Percentiles rank a stretch among this genome's conserved stretches.
Evolutionary conservation across 2,113 vertebrate genomes (phyloP).

Genomic region (Pelvicachromis taeniatus): DNA sequence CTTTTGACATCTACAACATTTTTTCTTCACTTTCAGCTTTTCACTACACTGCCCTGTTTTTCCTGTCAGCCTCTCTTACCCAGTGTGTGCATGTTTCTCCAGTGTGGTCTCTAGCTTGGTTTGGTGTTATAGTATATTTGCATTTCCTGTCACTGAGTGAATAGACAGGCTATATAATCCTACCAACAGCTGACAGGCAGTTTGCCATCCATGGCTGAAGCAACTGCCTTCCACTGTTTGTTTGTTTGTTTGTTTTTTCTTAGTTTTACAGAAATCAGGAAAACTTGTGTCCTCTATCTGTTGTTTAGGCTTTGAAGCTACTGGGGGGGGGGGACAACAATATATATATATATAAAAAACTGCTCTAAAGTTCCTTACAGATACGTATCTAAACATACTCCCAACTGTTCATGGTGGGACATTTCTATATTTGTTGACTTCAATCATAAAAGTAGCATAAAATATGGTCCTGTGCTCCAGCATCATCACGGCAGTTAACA

Average conservation of each 20-base stretch:
- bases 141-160: slow-evolving; percentile 23
- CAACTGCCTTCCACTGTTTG: neutral
- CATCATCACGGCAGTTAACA: neutral
- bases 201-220: slow-evolving; percentile 4
- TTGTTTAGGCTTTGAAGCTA: neutral
- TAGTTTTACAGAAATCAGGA: neutral
- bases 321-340: neutral
- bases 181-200: slow-evolving; percentile 1
- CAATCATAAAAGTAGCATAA: neutral
- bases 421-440: neutral
- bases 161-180: slow-evolving; percentile 13
- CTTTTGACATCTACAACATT: neutral
- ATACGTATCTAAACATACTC: neutral
- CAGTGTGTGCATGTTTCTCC: slow-evolving; percentile 2
- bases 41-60: neutral
- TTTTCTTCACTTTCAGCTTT: neutral
- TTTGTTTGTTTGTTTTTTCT: neutral
- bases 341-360: neutral
- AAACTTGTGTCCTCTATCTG: neutral
- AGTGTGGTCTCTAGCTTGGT: slow-evolving; percentile 6
- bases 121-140: slow-evolving; percentile 4
- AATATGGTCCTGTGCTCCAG: neutral
- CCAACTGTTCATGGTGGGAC: neutral
- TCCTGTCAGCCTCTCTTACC: neutral
- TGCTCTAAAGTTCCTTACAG: neutral